phyloP scores from a whole-genome alignment of 2,113 vertebrate genomes.

The Takifugu flavidus region DNA sequence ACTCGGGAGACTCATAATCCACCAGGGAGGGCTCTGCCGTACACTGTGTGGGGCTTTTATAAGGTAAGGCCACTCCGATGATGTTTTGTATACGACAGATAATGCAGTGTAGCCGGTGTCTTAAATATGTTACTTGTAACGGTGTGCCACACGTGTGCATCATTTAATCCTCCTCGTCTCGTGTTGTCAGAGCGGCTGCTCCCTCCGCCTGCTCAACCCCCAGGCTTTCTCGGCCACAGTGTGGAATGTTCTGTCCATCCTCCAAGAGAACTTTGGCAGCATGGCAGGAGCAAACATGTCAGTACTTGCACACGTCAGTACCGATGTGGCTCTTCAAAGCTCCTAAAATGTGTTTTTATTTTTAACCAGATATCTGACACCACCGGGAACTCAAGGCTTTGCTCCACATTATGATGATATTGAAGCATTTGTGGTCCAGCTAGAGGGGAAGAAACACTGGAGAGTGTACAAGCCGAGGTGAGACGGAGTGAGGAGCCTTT shows the following conservation, averaged over 20 bases:
- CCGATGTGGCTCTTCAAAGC: background rate
- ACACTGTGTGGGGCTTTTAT: constrained; percentile 90
- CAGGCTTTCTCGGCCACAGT: constrained; percentile 86
- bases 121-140: too few species aligned
- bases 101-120: too few species aligned
- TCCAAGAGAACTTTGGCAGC: constrained; percentile 92
- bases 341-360: background rate
- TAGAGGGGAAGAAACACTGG: constrained; percentile 96
- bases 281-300: constrained; percentile 92
- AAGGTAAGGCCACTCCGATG: constrained; percentile 56
- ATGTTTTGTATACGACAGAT: background rate
- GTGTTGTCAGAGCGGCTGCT: constrained; percentile 82
- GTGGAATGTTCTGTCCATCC: constrained; percentile 89
- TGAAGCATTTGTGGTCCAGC: constrained; percentile 93
- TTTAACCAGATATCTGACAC: constrained; percentile 84
- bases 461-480: constrained; percentile 87
- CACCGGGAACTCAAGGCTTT: constrained; percentile 90
- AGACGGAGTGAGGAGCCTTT: background rate
- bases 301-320: constrained; percentile 6
- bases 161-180: background rate
- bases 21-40: constrained; percentile 82
- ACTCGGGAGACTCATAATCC: constrained; percentile 89
- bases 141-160: constrained; percentile 15
- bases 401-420: constrained; percentile 98
- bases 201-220: constrained; percentile 88